Evolutionary conservation across 2,113 vertebrate genomes (phyloP).

Genomic region (Paradisaea rubra): DNA sequence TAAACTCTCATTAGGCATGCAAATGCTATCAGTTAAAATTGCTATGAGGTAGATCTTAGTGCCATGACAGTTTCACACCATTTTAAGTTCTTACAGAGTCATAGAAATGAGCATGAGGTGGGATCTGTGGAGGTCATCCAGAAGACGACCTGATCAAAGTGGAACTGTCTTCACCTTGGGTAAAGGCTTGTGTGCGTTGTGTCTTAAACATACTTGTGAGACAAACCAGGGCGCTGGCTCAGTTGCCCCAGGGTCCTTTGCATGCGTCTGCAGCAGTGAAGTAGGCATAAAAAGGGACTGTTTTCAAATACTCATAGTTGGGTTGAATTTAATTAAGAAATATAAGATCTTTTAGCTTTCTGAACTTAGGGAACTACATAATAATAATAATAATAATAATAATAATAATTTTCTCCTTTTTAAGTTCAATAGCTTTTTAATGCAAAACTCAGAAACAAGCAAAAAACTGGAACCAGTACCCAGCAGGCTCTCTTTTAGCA

Average conservation of each 20-base stretch:
- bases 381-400: background rate
- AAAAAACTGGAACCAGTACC: background rate
- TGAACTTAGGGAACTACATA: background rate
- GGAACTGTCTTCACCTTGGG: background rate
- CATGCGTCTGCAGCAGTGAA: background rate
- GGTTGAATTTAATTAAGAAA: background rate
- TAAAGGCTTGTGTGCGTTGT: background rate
- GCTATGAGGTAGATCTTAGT: background rate
- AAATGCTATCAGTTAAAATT: background rate
- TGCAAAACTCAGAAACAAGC: background rate
- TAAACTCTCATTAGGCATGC: background rate
- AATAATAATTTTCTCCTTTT: background rate
- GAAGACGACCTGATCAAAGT: background rate
- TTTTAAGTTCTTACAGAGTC: background rate
- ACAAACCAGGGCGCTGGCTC: background rate
- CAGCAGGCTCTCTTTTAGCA: background rate
- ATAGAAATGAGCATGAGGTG: background rate
- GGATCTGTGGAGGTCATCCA: background rate
- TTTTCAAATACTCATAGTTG: background rate
- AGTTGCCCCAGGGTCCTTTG: background rate
- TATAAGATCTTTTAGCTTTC: background rate
- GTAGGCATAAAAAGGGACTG: background rate
- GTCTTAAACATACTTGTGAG: background rate
- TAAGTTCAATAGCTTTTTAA: background rate
- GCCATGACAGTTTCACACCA: background rate